These are phyloP conservation scores for Menidia beryllina DNA, from an alignment of 2,113 vertebrate species.

Conservation along the genomic window DNA sequence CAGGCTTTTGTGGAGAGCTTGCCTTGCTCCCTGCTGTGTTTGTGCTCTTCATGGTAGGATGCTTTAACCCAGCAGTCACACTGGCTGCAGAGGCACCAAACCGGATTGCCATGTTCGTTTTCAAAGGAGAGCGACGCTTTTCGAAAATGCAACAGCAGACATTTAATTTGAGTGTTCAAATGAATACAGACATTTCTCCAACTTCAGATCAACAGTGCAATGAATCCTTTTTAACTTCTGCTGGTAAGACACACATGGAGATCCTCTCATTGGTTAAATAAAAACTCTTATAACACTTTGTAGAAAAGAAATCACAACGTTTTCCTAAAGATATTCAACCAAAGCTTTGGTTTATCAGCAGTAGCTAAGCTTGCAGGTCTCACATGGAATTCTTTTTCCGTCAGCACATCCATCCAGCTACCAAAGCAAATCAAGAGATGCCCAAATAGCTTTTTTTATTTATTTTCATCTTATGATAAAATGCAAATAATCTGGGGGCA, in stretches of 20 bases:
- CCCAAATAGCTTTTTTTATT: background rate
- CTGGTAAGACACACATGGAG: background rate
- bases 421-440: too few relatives aligned
- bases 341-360: background rate
- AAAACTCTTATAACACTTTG: background rate
- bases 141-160: background rate
- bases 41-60: background rate
- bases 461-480: constrained; percentile 12
- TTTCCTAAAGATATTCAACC: background rate
- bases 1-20: background rate
- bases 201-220: background rate
- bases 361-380: too few relatives aligned
- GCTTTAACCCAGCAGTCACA: background rate
- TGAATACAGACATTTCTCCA: background rate
- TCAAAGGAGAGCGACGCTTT: background rate
- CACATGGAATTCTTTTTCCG: too few relatives aligned
- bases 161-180: background rate
- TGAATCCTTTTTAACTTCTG: too few relatives aligned
- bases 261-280: background rate
- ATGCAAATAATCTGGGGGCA: constrained; percentile 7
- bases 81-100: background rate
- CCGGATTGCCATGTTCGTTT: background rate
- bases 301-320: background rate
- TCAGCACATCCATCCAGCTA: too few relatives aligned
- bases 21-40: background rate